A percentile compares a stretch with the other conserved stretches of the same genome.
phyloP scores from a whole-genome alignment of 35 echinoderm and acorn worm genomes.

The Strongylocentrotus purpuratus region DNA sequence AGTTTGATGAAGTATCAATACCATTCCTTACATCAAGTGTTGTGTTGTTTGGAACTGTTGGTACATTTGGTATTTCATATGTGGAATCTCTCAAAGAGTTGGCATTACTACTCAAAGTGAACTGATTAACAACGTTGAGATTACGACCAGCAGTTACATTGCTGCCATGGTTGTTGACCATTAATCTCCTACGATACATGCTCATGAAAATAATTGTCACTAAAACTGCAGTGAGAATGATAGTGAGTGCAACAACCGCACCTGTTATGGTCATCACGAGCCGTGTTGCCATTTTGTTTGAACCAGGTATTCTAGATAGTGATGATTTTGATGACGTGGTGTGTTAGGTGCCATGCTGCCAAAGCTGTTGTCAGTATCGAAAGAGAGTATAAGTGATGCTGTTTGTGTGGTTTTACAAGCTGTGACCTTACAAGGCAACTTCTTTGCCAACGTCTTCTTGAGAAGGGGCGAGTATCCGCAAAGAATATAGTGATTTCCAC shows the following conservation, averaged over 20 bases:
- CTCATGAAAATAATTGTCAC: neutral
- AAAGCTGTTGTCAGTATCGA: neutral
- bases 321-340: neutral
- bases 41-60: neutral
- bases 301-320: neutral
- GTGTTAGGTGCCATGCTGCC: neutral
- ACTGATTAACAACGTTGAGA: neutral
- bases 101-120: neutral
- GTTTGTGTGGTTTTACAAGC: neutral
- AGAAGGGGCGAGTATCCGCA: neutral
- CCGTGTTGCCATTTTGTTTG: neutral
- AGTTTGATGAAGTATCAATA: neutral
- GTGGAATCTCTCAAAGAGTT: neutral
- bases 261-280: neutral
- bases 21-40: neutral
- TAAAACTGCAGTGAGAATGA: neutral
- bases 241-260: neutral
- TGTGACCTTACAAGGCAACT: neutral
- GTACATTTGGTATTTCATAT: neutral
- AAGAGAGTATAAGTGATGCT: neutral
- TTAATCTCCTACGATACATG: neutral
- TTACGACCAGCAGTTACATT: neutral
- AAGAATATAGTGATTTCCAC: neutral
- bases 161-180: neutral
- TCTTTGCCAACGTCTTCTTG: neutral